Conservation (phyloP, 2,113 vertebrate species). For the Hoplias malabaricus region DNA sequence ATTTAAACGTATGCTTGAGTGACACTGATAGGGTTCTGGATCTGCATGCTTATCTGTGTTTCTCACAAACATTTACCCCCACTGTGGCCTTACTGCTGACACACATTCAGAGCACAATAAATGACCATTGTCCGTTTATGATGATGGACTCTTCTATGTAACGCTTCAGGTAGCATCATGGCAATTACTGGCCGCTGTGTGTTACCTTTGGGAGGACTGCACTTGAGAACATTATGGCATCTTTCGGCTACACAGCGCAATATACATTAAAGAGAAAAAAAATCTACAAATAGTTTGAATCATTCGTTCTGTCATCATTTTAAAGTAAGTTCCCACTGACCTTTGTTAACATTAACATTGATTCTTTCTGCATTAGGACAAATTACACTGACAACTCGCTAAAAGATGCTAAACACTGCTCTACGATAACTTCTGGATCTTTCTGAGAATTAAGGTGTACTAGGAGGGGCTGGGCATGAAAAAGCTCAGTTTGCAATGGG, state of each 20-base stretch:
- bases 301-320: too few relatives aligned
- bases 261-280: too few relatives aligned
- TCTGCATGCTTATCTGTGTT: constrained; percentile 5
- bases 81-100: constrained; percentile 21
- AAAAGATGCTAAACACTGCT: background rate
- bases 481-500: constrained; percentile 13
- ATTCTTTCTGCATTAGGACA: too few relatives aligned
- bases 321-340: too few relatives aligned
- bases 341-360: too few relatives aligned
- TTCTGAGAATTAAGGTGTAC: too few relatives aligned
- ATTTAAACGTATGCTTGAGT: constrained; percentile 19
- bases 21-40: constrained; percentile 28
- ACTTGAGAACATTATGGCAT: too few relatives aligned
- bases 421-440: constrained; percentile 3
- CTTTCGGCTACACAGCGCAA: too few relatives aligned
- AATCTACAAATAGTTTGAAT: too few relatives aligned
- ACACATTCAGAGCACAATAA: constrained; percentile 25
- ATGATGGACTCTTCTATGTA: constrained; percentile 17
- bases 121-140: constrained; percentile 25
- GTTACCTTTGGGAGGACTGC: background rate
- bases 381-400: too few relatives aligned
- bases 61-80: constrained; percentile 42
- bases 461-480: background rate
- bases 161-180: constrained; percentile 4
- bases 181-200: background rate